Percentiles rank a stretch among this genome's conserved stretches.
phyloP scores from a whole-genome alignment of 2,888 invertebrate species.

The Stenodera caucasica region DNA sequence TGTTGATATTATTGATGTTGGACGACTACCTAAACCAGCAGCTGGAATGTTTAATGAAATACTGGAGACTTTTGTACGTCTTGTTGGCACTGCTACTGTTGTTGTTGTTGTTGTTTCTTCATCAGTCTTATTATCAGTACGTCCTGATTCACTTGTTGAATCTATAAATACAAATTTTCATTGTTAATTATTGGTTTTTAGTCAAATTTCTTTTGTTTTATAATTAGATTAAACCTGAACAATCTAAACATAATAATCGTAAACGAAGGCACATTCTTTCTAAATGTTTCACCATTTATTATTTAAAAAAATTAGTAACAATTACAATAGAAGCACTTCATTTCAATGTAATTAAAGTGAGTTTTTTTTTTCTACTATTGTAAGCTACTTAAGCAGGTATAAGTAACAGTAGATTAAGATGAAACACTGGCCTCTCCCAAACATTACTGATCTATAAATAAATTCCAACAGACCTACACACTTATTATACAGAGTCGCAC shows the following conservation, averaged over 20 bases:
- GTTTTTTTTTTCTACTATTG: not conserved
- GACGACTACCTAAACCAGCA: constrained; percentile 64
- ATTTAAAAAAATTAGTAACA: constrained; percentile 5
- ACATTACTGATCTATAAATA: constrained; percentile 51
- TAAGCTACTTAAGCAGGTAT: not conserved
- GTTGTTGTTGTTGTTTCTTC: constrained; percentile 53
- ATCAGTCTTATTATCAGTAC: constrained; percentile 47
- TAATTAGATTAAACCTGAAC: constrained; percentile 56
- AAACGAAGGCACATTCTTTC: constrained; percentile 58
- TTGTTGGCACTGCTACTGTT: constrained; percentile 51
- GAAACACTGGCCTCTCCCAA: constrained; percentile 39
- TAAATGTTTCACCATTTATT: constrained; percentile 46
- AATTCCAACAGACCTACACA: constrained; percentile 51
- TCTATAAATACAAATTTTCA: constrained; percentile 35
- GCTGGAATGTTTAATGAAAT: constrained; percentile 67
- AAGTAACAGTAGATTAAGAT: constrained; percentile 14
- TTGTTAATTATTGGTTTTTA: too few relatives aligned
- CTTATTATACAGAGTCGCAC: constrained; percentile 10
- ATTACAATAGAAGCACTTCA: not conserved
- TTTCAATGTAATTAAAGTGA: not conserved
- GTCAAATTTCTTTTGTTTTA: not conserved
- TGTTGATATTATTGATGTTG: constrained; percentile 70
- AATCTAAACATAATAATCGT: constrained; percentile 60
- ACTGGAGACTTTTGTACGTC: constrained; percentile 62
- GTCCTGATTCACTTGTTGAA: constrained; percentile 37